Percentiles rank a stretch among this genome's conserved stretches.
Evolutionary conservation across 2,113 vertebrate species (phyloP).

Genomic region (Podiceps cristatus): DNA sequence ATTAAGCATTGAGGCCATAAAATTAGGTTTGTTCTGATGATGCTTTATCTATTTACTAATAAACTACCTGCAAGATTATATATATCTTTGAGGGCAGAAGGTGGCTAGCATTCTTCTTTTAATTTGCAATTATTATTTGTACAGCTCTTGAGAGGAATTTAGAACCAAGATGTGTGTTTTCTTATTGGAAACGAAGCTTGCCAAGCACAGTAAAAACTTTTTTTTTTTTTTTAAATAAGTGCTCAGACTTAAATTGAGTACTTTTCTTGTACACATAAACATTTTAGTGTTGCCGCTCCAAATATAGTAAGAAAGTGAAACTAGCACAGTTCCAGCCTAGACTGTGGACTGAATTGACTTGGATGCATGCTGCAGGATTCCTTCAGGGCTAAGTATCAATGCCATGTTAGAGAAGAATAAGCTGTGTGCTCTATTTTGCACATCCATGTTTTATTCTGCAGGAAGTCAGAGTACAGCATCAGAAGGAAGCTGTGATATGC

Average conservation of each 20-base stretch:
- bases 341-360: not conserved
- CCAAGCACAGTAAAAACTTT: not conserved
- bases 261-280: not conserved
- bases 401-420: not conserved
- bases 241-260: not conserved
- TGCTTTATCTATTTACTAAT: not conserved
- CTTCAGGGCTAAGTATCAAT: not conserved
- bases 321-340: not conserved
- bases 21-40: not conserved
- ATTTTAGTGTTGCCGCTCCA: not conserved
- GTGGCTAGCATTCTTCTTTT: not conserved
- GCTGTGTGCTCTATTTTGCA: not conserved
- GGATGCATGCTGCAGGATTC: not conserved
- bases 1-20: not conserved
- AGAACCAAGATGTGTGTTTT: not conserved
- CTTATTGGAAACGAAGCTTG: not conserved
- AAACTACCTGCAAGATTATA: not conserved
- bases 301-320: not conserved
- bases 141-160: not conserved
- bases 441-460: not conserved
- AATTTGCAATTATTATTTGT: not conserved
- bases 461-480: not conserved
- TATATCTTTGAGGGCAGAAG: not conserved
- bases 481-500: not conserved
- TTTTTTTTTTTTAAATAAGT: not conserved